Conservation (phyloP, 1,140 invertebrate genomes). For the Pissodes strobi region DNA sequence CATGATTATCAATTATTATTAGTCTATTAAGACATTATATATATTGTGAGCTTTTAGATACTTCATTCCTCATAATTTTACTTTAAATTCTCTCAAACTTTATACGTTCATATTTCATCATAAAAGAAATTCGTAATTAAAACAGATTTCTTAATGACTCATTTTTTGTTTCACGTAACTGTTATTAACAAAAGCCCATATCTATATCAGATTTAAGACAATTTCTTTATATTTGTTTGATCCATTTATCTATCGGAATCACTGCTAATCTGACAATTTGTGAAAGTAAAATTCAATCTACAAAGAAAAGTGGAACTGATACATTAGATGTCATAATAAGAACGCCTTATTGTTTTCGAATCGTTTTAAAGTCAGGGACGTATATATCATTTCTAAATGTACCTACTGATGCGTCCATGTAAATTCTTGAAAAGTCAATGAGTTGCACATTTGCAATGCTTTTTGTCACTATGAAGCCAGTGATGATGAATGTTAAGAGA, state of each 20-base stretch:
- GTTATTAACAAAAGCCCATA: neutral
- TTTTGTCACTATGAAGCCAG: no score
- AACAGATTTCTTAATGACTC: neutral
- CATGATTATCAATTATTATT: no score
- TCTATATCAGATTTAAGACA: conserved; percentile 4
- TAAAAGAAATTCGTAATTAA: no score
- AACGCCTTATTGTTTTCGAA: neutral
- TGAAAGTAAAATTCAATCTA: neutral
- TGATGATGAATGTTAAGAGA: no score
- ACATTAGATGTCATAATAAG: conserved; percentile 4
- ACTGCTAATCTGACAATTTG: conserved; percentile 5
- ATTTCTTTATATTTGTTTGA: conserved; percentile 2
- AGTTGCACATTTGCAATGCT: no score
- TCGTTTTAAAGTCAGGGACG: neutral
- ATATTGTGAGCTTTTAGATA: no score
- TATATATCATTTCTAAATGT: neutral
- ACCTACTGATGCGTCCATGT: no score
- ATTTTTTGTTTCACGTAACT: neutral
- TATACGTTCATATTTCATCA: no score
- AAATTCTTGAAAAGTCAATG: no score
- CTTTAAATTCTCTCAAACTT: no score
- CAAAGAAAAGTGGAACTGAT: conserved; percentile 3
- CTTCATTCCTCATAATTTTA: no score
- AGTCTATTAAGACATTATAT: no score
- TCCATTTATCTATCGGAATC: conserved; percentile 3